These are phyloP conservation scores for Bembecia ichneumoniformis DNA, from an alignment of 2,888 invertebrate species.

Conservation along the genomic window DNA sequence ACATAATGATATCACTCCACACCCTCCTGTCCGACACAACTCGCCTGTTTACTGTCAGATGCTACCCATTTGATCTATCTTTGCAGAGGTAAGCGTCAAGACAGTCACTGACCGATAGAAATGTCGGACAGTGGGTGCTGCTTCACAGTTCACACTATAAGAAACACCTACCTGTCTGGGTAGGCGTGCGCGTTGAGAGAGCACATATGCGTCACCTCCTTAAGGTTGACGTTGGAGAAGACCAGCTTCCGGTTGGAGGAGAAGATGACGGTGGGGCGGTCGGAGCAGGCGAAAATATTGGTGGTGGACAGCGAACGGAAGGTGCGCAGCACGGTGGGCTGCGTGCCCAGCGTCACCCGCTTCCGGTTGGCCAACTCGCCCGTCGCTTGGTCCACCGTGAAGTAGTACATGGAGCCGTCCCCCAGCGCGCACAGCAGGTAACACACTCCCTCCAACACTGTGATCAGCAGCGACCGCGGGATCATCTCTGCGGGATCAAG, in stretches of 20 bases:
- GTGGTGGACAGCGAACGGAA: slow-evolving; percentile 92
- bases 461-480: slow-evolving; percentile 94
- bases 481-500: slow-evolving; percentile 84
- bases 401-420: slow-evolving; percentile 98
- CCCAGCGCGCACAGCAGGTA: slow-evolving; percentile 94
- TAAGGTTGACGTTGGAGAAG: slow-evolving; percentile 97
- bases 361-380: slow-evolving; percentile 90
- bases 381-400: slow-evolving; percentile 82
- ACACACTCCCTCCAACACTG: slow-evolving; percentile 92
- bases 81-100: too few relatives aligned
- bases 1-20: too few relatives aligned
- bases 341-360: slow-evolving; percentile 96
- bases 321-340: slow-evolving; percentile 92
- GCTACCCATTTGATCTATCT: too few relatives aligned
- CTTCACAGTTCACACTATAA: too few relatives aligned
- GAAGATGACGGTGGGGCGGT: slow-evolving; percentile 98
- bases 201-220: slow-evolving; percentile 98
- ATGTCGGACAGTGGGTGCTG: too few relatives aligned
- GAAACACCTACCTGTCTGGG: slow-evolving; percentile 94
- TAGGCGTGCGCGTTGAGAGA: slow-evolving; percentile 96
- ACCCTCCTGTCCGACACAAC: too few relatives aligned
- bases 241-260: slow-evolving; percentile 99
- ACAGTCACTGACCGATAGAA: too few relatives aligned
- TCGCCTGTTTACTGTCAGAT: too few relatives aligned
- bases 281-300: slow-evolving; percentile 99